Conservation (phyloP, 2,797 vertebrate genomes). For the Muscicapa comitata region DNA sequence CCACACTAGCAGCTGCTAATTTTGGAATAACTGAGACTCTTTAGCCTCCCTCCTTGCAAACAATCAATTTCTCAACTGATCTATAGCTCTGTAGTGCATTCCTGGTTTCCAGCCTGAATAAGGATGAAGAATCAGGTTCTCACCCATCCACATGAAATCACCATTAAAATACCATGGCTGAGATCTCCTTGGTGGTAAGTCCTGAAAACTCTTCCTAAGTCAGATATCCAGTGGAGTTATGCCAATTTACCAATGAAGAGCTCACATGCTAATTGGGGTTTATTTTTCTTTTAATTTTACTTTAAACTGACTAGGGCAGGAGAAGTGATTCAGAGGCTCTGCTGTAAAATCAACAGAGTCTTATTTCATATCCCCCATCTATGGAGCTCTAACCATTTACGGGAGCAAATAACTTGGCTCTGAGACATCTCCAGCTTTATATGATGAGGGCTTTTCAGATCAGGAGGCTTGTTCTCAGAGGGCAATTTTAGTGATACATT, state of each 20-base stretch:
- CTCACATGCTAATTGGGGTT: neutral
- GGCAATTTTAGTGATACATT: neutral
- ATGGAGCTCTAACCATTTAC: neutral
- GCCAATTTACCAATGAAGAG: neutral
- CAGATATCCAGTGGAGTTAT: neutral
- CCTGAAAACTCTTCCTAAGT: neutral
- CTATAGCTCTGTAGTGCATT: neutral
- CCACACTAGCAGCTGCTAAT: neutral
- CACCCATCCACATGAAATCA: neutral
- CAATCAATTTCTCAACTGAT: neutral
- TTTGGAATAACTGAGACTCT: constrained; percentile 33
- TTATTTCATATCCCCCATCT: constrained; percentile 7
- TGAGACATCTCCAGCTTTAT: neutral
- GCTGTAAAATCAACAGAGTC: neutral
- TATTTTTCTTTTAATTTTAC: constrained; percentile 15
- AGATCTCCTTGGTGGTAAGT: neutral
- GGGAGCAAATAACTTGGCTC: neutral
- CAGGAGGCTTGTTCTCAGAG: neutral
- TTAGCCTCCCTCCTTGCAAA: neutral
- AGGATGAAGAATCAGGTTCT: neutral
- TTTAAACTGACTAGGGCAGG: neutral
- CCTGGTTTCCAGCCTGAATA: neutral
- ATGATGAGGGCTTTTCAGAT: neutral
- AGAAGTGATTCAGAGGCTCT: neutral
- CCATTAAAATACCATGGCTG: neutral